Percentiles rank a stretch among this genome's conserved stretches.
These are phyloP conservation scores for Stenchaetothrips biformis DNA, from an alignment of 2,888 invertebrate genomes.

Conservation along the genomic window DNA sequence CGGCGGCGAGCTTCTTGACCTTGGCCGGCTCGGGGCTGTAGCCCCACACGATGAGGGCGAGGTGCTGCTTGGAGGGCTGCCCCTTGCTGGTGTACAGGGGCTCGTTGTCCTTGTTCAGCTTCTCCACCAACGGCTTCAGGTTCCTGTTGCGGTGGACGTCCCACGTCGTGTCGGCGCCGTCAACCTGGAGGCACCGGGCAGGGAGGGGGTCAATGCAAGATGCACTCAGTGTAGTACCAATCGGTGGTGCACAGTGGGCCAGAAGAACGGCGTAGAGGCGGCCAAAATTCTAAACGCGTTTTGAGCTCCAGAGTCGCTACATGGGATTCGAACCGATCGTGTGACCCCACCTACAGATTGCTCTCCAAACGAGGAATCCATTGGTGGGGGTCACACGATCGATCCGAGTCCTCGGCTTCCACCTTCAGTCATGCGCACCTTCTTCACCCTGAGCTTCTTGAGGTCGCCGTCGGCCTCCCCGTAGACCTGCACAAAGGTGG, in stretches of 20 bases:
- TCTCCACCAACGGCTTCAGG: conserved; percentile 48
- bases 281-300: too few relatives aligned
- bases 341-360: too few relatives aligned
- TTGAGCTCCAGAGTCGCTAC: too few relatives aligned
- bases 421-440: conserved; percentile 36
- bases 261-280: too few relatives aligned
- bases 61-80: conserved; percentile 62
- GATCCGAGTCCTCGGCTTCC: too few relatives aligned
- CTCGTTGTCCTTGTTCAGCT: conserved; percentile 49
- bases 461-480: conserved; percentile 61
- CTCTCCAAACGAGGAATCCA: too few relatives aligned
- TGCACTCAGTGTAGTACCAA: too few relatives aligned
- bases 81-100: conserved; percentile 56
- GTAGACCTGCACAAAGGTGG: conserved; percentile 61
- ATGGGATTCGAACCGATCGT: too few relatives aligned
- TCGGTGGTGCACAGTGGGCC: too few relatives aligned
- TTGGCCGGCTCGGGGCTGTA: conserved; percentile 67
- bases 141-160: conserved; percentile 66
- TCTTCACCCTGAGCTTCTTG: conserved; percentile 61
- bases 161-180: conserved; percentile 60
- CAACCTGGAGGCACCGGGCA: conserved; percentile 42
- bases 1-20: conserved; percentile 51
- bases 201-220: too few relatives aligned
- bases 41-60: conserved; percentile 67
- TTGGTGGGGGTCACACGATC: too few relatives aligned